phyloP scores from a whole-genome alignment of 2,888 invertebrate genomes.

The Oscheius sp. region DNA sequence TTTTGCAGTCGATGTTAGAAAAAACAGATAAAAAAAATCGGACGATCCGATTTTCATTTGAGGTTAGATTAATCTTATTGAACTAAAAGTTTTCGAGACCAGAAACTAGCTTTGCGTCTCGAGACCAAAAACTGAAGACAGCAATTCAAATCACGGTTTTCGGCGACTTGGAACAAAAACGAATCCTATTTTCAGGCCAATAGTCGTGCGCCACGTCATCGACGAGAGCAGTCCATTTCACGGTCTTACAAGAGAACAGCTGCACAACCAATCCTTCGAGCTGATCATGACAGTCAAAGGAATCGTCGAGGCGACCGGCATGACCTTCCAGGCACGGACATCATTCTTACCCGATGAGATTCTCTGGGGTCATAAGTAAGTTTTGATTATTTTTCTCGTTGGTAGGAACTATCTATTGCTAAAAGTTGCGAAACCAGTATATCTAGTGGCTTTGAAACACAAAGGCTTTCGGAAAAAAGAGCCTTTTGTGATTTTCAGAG shows the following conservation, averaged over 20 bases:
- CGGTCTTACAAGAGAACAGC: slow-evolving; percentile 63
- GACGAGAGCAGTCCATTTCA: slow-evolving; percentile 70
- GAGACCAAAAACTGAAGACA: no score
- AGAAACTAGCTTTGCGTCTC: no score
- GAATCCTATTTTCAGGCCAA: slow-evolving; percentile 69
- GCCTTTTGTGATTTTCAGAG: background rate
- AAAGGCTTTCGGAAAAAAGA: background rate
- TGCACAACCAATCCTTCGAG: slow-evolving; percentile 60
- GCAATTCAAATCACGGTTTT: no score
- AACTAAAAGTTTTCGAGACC: no score
- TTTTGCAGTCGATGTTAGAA: no score
- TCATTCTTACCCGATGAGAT: slow-evolving; percentile 71
- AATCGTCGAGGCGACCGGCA: slow-evolving; percentile 73
- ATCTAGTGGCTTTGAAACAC: background rate
- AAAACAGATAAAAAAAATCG: no score
- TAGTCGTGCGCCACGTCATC: slow-evolving; percentile 70
- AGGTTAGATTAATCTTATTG: no score
- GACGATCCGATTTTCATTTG: no score
- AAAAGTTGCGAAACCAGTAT: background rate
- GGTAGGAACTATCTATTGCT: no score
- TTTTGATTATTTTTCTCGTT: no score
- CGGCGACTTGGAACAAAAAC: no score
- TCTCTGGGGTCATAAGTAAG: slow-evolving; percentile 67
- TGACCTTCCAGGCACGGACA: slow-evolving; percentile 72
- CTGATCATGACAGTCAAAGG: slow-evolving; percentile 73